Percentiles rank a stretch among this genome's conserved stretches.
Conservation (phyloP, 2,797 vertebrate genomes). For the Microctenopoma steveboyesi region DNA sequence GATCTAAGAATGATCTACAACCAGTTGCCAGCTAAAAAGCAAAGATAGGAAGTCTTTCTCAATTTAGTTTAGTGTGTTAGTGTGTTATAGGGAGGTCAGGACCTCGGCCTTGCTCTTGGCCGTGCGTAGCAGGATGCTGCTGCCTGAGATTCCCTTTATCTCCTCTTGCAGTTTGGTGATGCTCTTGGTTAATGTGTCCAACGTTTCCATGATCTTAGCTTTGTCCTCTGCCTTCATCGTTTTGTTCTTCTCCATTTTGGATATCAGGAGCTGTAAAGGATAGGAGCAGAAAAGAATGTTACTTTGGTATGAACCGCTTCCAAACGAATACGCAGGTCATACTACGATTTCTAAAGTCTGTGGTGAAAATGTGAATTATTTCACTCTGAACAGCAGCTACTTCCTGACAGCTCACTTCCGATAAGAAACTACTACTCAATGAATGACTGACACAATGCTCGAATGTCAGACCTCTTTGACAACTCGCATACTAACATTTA, state of each 20-base stretch:
- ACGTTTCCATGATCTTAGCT: constrained; percentile 94
- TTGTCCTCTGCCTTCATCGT: constrained; percentile 94
- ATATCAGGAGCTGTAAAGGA: constrained; percentile 90
- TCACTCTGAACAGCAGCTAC: not conserved
- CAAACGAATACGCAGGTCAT: not conserved
- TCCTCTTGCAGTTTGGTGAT: constrained; percentile 98
- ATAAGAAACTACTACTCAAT: not conserved
- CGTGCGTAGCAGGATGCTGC: constrained; percentile 77
- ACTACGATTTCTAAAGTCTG: not conserved
- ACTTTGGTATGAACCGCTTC: not conserved
- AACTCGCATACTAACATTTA: not conserved
- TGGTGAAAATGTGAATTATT: not conserved
- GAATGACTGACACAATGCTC: not conserved
- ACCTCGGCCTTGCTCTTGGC: constrained; percentile 95
- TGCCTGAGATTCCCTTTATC: constrained; percentile 89
- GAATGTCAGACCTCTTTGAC: not conserved
- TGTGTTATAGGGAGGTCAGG: not conserved
- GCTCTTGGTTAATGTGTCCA: constrained; percentile 90
- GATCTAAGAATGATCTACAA: not conserved
- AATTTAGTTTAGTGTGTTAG: not conserved
- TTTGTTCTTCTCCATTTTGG: constrained; percentile 97
- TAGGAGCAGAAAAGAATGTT: not conserved
- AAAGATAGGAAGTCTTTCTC: not conserved
- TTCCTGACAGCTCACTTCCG: not conserved
- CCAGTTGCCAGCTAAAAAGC: not conserved